Conservation (phyloP, 2,797 vertebrate species). For the Tamandua tetradactyla region DNA sequence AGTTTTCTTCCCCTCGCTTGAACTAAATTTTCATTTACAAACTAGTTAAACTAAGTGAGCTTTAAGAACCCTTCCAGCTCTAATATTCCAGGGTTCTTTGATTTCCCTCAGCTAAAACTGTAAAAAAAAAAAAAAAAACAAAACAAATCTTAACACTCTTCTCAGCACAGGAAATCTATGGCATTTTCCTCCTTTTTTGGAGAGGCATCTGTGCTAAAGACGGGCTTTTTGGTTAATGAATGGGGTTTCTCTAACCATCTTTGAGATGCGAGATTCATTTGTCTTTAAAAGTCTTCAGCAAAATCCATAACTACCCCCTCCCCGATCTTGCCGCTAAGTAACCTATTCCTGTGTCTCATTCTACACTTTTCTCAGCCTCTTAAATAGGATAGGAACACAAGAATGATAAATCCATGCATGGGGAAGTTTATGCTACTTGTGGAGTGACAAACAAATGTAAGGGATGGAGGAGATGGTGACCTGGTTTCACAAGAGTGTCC, state of each 20-base stretch:
- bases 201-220: background rate
- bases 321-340: background rate
- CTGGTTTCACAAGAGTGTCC: background rate
- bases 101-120: conserved; percentile 10
- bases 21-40: conserved; percentile 1
- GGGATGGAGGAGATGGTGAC: background rate
- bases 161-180: background rate
- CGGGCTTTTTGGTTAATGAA: background rate
- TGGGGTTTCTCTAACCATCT: background rate
- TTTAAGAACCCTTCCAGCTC: background rate
- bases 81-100: background rate
- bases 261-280: background rate
- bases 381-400: background rate
- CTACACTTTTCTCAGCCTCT: background rate
- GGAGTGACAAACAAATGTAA: conserved; percentile 12
- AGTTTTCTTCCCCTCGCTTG: background rate
- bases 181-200: background rate
- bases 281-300: background rate
- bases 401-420: background rate
- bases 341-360: background rate
- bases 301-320: background rate
- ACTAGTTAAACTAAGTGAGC: conserved; percentile 20
- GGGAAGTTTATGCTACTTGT: background rate
- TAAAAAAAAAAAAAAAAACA: background rate
- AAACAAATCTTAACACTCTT: background rate